Percentiles rank a stretch among this genome's conserved stretches.
Evolutionary conservation across 2,113 vertebrate genomes (phyloP).

Genomic region (Misgurnus anguillicaudatus): DNA sequence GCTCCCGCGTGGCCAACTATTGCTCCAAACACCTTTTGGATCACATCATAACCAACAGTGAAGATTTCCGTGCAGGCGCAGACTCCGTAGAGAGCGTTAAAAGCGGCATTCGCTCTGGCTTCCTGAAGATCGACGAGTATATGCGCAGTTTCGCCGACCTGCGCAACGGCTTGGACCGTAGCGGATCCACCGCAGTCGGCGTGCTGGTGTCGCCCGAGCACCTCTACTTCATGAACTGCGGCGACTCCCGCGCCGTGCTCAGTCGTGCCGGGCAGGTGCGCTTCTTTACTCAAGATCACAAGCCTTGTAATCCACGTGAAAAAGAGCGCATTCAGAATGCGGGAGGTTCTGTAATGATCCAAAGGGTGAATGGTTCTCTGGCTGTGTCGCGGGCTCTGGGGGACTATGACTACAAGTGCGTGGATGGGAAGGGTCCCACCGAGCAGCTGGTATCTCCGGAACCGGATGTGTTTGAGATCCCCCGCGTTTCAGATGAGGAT

Average conservation of each 20-base stretch:
- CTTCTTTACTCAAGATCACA: conserved; percentile 99
- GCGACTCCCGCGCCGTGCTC: conserved; percentile 94
- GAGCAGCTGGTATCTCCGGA: conserved; percentile 99
- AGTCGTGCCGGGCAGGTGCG: conserved; percentile 90
- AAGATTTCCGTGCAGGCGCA: conserved; percentile 84
- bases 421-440: conserved; percentile 97
- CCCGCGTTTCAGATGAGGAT: conserved; percentile 89
- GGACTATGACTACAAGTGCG: conserved; percentile 99
- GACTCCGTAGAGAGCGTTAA: conserved; percentile 93
- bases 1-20: conserved; percentile 97
- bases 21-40: conserved; percentile 96
- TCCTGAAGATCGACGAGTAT: conserved; percentile 98
- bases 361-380: conserved; percentile 96
- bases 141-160: conserved; percentile 99
- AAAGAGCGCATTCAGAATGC: conserved; percentile 98
- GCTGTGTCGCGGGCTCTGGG: conserved; percentile 97
- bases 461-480: conserved; percentile 95
- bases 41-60: conserved; percentile 90
- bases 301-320: conserved; percentile 96
- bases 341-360: conserved; percentile 98
- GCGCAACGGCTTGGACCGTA: conserved; percentile 97
- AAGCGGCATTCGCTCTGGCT: conserved; percentile 94
- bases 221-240: conserved; percentile 99
- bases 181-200: conserved; percentile 95
- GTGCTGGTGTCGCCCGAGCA: conserved; percentile 93